Conservation (phyloP, 2,888 invertebrate genomes). For the Caenorhabditis panamensis region DNA sequence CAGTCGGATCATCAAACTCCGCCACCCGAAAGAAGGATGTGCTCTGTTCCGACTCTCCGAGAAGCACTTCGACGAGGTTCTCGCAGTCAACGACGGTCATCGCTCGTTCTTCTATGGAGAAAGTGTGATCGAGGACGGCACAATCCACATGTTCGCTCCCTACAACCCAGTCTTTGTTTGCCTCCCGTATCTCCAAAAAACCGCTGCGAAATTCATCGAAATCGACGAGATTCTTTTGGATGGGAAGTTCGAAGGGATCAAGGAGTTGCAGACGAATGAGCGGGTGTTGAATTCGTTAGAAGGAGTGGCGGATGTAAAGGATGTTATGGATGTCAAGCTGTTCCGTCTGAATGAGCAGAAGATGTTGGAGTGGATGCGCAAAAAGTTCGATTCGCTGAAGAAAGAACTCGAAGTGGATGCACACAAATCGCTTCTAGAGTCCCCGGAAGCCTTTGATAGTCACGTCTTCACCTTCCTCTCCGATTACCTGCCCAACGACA, state of each 20-base stretch:
- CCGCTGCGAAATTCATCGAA: constrained; percentile 56
- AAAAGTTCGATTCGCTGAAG: constrained; percentile 66
- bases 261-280: constrained; percentile 54
- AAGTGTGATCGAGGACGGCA: constrained; percentile 70
- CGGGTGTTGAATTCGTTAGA: constrained; percentile 58
- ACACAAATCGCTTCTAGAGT: constrained; percentile 61
- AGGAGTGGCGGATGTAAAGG: constrained; percentile 64
- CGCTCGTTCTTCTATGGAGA: constrained; percentile 75
- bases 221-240: constrained; percentile 71
- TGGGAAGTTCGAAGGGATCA: constrained; percentile 53
- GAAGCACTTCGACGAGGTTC: constrained; percentile 65
- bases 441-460: constrained; percentile 63
- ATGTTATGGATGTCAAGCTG: constrained; percentile 65
- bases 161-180: constrained; percentile 72
- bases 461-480: constrained; percentile 67
- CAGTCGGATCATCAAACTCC: constrained; percentile 46
- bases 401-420: constrained; percentile 56
- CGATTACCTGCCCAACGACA: constrained; percentile 58
- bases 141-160: constrained; percentile 64
- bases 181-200: constrained; percentile 69
- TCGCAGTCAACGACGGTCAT: constrained; percentile 66
- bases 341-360: constrained; percentile 70
- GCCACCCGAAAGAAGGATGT: constrained; percentile 54
- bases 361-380: constrained; percentile 70
- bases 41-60: constrained; percentile 60